Base-by-base conservation (phyloP, 2,797 vertebrate species). In the Falco biarmicus region DNA sequence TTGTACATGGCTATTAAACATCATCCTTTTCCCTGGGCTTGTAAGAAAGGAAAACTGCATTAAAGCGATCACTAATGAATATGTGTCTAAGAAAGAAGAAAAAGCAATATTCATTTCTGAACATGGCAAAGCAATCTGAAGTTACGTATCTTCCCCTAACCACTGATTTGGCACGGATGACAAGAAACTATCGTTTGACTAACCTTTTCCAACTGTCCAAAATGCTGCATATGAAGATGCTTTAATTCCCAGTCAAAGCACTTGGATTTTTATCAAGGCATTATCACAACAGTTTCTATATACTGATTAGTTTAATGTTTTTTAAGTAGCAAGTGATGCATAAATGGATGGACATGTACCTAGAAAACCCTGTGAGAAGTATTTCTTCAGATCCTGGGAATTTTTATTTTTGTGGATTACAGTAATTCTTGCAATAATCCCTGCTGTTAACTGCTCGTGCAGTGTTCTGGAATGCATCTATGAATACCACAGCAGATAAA, bases 71-170 rank as follows among this genome's bases (percentile, higher is more conserved):
- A 66, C 91, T 97, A 95, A 96, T 84, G 96, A 98, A 96, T 98
- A 98, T 98, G 98, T 98, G 95, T 96, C 95, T 98, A 90, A 98
- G 97, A 96, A 98, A 97, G 97, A 98, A 98, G 98, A 98, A 98
- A 98, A 98, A 98, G 98, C 98, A 98, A 84, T 95, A 97, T 96
- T 98, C 87, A 31, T 97, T 97, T 96, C 97, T 97, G 97, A 97
- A 90, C 95, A 98, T 98, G 98, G 98, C 97, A 96, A 97, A 97
- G 95, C 96, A 87, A 43, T 96, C 91, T 88, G 97, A 98, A 98
- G 97, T 98, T 98, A 94, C 96, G 63, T 89, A 85, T 96, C 96
- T 97, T 78, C 95, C 96, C 87, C 92, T 96, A 93, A 97, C 98
- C 94, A 97, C 91, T 94, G 95, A 94, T 95, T 93, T 98, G 96